Percentiles rank a stretch among this genome's conserved stretches.
Conservation (phyloP, 2,797 vertebrate genomes). For the Chaenodraco wilsoni region DNA sequence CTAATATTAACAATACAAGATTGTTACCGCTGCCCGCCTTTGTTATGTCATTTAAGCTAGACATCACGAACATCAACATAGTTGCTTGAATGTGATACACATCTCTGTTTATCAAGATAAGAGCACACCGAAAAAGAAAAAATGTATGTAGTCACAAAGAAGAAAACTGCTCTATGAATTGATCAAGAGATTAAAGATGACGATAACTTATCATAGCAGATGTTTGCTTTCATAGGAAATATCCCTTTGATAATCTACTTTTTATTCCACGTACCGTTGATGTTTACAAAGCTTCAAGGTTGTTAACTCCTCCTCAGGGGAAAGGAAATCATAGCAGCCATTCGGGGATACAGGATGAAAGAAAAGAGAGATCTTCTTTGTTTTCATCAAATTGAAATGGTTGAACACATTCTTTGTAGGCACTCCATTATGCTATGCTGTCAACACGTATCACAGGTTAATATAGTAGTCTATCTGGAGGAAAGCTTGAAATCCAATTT, state of each 20-base stretch:
- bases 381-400: conserved; percentile 65
- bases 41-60: conserved; percentile 55
- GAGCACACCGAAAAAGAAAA: conserved; percentile 43
- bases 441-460: conserved; percentile 57
- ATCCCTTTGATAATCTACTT: conserved; percentile 75
- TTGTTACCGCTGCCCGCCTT: conserved; percentile 39
- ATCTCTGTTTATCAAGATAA: conserved; percentile 64
- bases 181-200: conserved; percentile 71
- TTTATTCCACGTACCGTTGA: conserved; percentile 67
- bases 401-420: conserved; percentile 67
- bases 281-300: conserved; percentile 79
- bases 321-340: conserved; percentile 66
- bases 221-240: conserved; percentile 75
- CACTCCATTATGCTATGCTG: conserved; percentile 44
- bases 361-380: conserved; percentile 62
- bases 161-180: conserved; percentile 58
- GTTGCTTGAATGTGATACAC: conserved; percentile 63
- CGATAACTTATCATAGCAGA: conserved; percentile 70
- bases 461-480: conserved; percentile 47
- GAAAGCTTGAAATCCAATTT: conserved; percentile 61
- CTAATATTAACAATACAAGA: conserved; percentile 55
- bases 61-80: conserved; percentile 65
- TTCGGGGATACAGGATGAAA: conserved; percentile 69
- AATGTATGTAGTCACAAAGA: conserved; percentile 50
- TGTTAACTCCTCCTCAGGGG: conserved; percentile 72